Evolutionary conservation across 2,888 invertebrate genomes (phyloP), one percentile per base, ranked within the genome.

Genomic region (Ypsolopha sequella): DNA sequence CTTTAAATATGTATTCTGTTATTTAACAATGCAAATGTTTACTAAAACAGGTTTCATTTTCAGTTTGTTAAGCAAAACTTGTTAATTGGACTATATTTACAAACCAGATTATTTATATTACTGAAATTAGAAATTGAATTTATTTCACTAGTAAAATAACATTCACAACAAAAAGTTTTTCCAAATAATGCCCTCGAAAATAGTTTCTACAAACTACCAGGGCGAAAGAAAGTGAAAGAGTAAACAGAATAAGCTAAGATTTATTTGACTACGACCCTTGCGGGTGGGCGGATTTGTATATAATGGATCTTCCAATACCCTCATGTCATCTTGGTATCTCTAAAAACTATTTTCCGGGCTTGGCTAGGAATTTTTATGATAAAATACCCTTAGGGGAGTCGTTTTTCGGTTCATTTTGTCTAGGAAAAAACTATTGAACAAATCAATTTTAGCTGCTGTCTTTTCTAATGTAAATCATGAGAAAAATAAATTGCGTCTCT

Each of bases 251-350:
- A 59, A 60, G 59, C 61, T 58, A 59, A 63, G 63, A 72, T 68
- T 68, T 70, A 73, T 66, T 58, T 56, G 53, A 58, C 58, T 58
- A 62, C 68, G 67, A 65, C 66, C 62, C 65, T 60, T 63, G 59
- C 60, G 64, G 36, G 63, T 57, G 63, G 24, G 70, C 66, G 51
- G 47, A 51, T 51, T 51, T 70, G 70, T 73, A 63, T 60, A 58
- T 54, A 70, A 75, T 74, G 68, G 69, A 66, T 71, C 71, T 73
- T 72, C 8, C 38, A 38, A 38, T 63, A 53, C 54, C 55, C 55
- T 60, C 60, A 60, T 74, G 66, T 59, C 63, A 60, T 57, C 69
- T 68, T 72, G 60, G 71, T 75, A 70, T 61, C 65, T 63, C 52
- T 57, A 56, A n/a, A 38, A 38, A 38, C 38, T 38, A 46, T 46